Base-by-base conservation (phyloP, 2,888 invertebrate genomes). In the Gymnoscelis rufifasciata region DNA sequence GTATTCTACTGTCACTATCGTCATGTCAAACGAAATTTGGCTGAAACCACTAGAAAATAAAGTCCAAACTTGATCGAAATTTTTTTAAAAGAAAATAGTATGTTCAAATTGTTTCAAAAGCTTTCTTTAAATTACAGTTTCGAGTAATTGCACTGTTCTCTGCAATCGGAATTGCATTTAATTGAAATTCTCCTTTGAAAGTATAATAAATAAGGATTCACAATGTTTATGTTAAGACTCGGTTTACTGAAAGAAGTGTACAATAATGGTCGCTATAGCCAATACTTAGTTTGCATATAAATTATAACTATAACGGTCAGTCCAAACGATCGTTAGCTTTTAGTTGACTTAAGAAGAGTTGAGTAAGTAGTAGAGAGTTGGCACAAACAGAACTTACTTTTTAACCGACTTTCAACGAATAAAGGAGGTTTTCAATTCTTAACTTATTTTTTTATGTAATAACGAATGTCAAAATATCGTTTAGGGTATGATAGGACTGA, bases 121-220 rank as follows among this genome's bases (percentile, higher is more conserved):
- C 47, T 52, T 50, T 51, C 51, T 51, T 52, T 57, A 54, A 56
- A 54, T 54, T 54, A 53, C 54, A 45, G 51, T 51, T 52, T 45
- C 43, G 45, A 57, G 49, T 54, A 57, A 57, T 53, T 57, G 57
- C 45, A 47, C 39, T 42, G 52, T 51, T 49, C 26, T 39, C 44
- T 48, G 37, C 47, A 45, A 52, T 51, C 31, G 51, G 36, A 52
- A 54, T 40, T 51, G 54, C 46, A 48, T 40, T 54, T 52, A 54
- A 57, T 57, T 52, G 52, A 51, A 56, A 57, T 57, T 57, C 54
- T 43, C 14, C 42, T 50, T 38, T 23, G 23, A 26, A 30, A 43
- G 35, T 38, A 50, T 45, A 46, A 50, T 50, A 45, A 45, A 50
- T 43, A 42, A 43, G 45, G 50, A 42, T 50, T 45, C 30, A 29